Evolutionary conservation across 2,113 vertebrate species (phyloP), one percentile per base, ranked within the genome.

Genomic region (Vidua chalybeata): DNA sequence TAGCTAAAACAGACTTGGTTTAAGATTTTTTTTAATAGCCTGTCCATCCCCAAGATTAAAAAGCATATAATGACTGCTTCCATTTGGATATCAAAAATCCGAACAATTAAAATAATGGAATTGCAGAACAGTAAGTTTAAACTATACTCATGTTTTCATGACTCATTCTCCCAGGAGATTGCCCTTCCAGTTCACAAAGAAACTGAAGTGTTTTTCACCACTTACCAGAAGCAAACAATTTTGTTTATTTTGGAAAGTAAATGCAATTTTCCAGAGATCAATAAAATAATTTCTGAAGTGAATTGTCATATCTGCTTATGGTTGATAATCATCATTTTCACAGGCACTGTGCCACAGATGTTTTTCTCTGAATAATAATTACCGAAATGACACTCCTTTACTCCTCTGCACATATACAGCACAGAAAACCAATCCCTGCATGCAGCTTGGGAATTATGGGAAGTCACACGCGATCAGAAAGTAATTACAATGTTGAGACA

Each of bases 251-350:
- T 93, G 78, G 54, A 93, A 90, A 96, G 64, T 56, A 94, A 94
- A 95, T 85, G 18, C 91, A 72, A 67, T 87, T 87, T 97, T 92
- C 89, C 91, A 80, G 67, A 95, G 83, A 97, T 96, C 95, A 92
- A 93, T 97, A 96, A 95, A 79, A 92, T 87, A 73, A 96, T 94
- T 96, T 96, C 89, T 96, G 87, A 92, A 93, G 83, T 51, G 48
- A 75, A 85, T 0, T 55, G 49, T 74, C 45, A 0, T 87, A 66
- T 59, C 95, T 76, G 35, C 67, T 96, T 89, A 96, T 51, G 76
- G 83, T 33, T 85, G 43, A 87, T 95, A 90, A 94, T 91, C 67
- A 81, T 88, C 35, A 87, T 87, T 93, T 97, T 89, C 80, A 89
- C 43, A 93, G 80, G 94, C 80, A 84, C 75, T 66, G 54, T 54